Base-by-base conservation (phyloP, 2,113 vertebrate genomes). In the Tragelaphus strepsiceros region DNA sequence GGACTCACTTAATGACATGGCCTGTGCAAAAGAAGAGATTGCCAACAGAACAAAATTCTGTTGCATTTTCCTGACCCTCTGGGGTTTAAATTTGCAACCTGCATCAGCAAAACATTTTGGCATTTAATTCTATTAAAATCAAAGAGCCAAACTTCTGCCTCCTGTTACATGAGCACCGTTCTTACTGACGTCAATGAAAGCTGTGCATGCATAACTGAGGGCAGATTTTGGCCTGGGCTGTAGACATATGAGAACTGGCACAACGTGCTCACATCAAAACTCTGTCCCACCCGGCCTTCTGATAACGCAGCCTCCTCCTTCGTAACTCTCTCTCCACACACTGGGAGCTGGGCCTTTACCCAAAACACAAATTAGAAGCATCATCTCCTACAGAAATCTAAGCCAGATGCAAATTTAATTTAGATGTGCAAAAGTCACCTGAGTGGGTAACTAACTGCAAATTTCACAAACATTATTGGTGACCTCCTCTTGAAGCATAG, bases 131-230 rank as follows among this genome's bases (percentile, higher is more conserved):
- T 96, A 93, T 95, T 97, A 97, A 95, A 96, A 97, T 98, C 92
- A 95, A 96, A 98, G 88, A 95, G 97, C 97, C 97, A 97, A 97
- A 97, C 91, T 96, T 97, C 92, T 97, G 94, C 96, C 96, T 98
- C 61, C 93, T 96, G 96, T 98, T 98, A 97, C 95, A 97, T 96
- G 97, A 98, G 94, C 98, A 96, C 82, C 93, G 88, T 92, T 95
- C 84, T 89, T 90, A 93, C 97, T 97, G 98, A 98, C 94, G 93
- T 98, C 98, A 98, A 89, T 97, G 95, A 96, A 54, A 96, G 91
- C 77, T 94, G 96, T 89, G 91, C 93, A 87, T 95, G 96, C 96
- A 95, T 98, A 97, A 95, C 97, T 97, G 97, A 97, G 95, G 98
- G 97, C 94, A 97, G 95, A 91, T 93, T 89, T 94, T 98, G 98